phyloP scores from a whole-genome alignment of 2,888 invertebrate genomes.

The Cinara cedri region DNA sequence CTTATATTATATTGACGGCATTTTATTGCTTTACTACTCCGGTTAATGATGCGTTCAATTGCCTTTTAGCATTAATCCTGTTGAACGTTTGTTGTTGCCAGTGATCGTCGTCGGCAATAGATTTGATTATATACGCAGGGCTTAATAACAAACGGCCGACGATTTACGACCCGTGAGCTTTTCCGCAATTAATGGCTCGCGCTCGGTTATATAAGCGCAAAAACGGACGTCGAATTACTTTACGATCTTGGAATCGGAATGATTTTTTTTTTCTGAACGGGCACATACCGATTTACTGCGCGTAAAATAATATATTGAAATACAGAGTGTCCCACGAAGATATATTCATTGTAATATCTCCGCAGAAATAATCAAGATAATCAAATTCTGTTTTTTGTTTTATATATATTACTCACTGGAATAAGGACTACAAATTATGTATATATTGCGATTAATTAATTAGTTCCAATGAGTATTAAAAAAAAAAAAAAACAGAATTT shows the following conservation, averaged over 20 bases:
- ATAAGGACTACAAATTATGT: too few relatives aligned
- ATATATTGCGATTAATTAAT: too few relatives aligned
- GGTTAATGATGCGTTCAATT: slow-evolving; percentile 50
- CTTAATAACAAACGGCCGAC: slow-evolving; percentile 37
- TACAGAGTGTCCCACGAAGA: too few relatives aligned
- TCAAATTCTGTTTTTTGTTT: too few relatives aligned
- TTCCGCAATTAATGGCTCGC: slow-evolving; percentile 43
- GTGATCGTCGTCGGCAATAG: not conserved
- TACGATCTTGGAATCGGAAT: slow-evolving; percentile 32
- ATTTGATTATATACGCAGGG: slow-evolving; percentile 7
- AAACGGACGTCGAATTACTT: slow-evolving; percentile 39
- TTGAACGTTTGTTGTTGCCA: not conserved
- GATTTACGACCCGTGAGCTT: slow-evolving; percentile 41
- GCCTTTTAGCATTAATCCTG: slow-evolving; percentile 41
- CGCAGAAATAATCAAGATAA: too few relatives aligned
- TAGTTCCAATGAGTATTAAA: too few relatives aligned
- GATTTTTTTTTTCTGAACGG: too few relatives aligned
- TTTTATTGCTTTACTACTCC: slow-evolving; percentile 21
- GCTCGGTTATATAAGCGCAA: slow-evolving; percentile 21
- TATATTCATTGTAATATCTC: too few relatives aligned
- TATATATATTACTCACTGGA: too few relatives aligned
- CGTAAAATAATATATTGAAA: too few relatives aligned
- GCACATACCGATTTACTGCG: slow-evolving; percentile 1
- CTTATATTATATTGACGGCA: not conserved
- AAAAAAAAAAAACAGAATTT: too few relatives aligned